Evolutionary conservation across 2,888 invertebrate genomes (phyloP), one percentile per base, ranked within the genome.

Genomic region (Salpingus planirostris): DNA sequence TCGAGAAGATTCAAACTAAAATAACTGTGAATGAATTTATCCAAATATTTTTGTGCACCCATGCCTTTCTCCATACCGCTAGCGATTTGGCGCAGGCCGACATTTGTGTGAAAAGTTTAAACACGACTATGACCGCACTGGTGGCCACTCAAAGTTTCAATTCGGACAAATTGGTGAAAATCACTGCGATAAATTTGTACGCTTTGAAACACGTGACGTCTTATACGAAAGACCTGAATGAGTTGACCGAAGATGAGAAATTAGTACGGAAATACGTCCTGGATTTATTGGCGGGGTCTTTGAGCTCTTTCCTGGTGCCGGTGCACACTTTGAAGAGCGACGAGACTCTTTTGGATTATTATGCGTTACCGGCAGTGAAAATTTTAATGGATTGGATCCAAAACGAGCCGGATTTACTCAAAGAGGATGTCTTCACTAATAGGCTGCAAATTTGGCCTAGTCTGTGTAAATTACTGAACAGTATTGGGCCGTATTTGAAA

Each of bases 81-180:
- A 62, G 62, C 30, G 75, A 76, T 52, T 57, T 82, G 35, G 71
- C 74, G 15, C 67, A 73, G 31, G 82, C 83, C 1, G 66, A 71
- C 10, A 60, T 69, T 2, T 66, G 80, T 31, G 76, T 80, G 21
- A 72, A 75, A 42, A 70, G 74, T 13, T 67, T 88, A 14, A 78
- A 78, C 35, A 71, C 78, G 1, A 79, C 81, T 18, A 66, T 88
- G 43, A 80, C 83, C 0, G 77, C 84, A 0, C 73, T 86, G 33
- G 74, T 87, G 5, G 84, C 84, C 0, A 84, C 86, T 0, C 80
- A 85, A 53, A 79, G 80, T 53, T 81, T 88, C 45, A 79, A 78
- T 27, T 72, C 78, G 1, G 78, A 80, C 66, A 79, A 80, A 46
- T 69, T 89, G 13, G 73, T 85, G 18, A 63, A 87, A 73, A 83